Percentiles rank a stretch among this genome's conserved stretches.
Evolutionary conservation across 2,888 invertebrate species (phyloP).

Genomic region (Seladonia tumulorum): DNA sequence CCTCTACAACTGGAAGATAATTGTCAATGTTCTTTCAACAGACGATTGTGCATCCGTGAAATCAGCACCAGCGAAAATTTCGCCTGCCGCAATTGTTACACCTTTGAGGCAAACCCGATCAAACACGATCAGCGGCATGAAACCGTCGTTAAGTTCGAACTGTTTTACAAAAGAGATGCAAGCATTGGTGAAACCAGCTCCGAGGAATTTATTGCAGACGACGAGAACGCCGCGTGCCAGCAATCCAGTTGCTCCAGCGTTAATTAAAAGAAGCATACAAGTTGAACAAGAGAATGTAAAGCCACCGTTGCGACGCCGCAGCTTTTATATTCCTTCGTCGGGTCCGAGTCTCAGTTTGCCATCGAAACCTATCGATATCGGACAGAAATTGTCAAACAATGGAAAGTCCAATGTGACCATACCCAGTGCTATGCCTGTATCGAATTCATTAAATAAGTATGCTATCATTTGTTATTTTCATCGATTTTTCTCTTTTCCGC

Average conservation of each 20-base stretch:
- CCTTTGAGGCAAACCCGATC: conserved; percentile 13
- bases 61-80: conserved; percentile 40
- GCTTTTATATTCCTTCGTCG: conserved; percentile 38
- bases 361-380: conserved; percentile 15
- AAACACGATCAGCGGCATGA: not conserved
- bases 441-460: conserved; percentile 9
- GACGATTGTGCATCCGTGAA: conserved; percentile 37
- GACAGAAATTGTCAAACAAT: not conserved
- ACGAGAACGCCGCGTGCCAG: conserved; percentile 23
- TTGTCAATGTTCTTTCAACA: not conserved
- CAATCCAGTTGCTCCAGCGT: conserved; percentile 4
- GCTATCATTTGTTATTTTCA: not conserved
- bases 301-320: conserved; percentile 23
- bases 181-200: not conserved
- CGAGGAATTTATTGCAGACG: not conserved
- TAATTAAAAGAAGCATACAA: not conserved
- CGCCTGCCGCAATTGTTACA: not conserved
- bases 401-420: conserved; percentile 7
- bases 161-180: not conserved
- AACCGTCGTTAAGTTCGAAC: conserved; percentile 1
- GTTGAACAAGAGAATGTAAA: conserved; percentile 15
- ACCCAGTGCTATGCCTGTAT: not conserved
- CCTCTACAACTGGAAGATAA: not conserved
- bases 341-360: conserved; percentile 3
- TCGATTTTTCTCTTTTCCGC: not conserved